Conservation (phyloP, 92 coral and sea anemone genomes). For the Heliopora coerulea region DNA sequence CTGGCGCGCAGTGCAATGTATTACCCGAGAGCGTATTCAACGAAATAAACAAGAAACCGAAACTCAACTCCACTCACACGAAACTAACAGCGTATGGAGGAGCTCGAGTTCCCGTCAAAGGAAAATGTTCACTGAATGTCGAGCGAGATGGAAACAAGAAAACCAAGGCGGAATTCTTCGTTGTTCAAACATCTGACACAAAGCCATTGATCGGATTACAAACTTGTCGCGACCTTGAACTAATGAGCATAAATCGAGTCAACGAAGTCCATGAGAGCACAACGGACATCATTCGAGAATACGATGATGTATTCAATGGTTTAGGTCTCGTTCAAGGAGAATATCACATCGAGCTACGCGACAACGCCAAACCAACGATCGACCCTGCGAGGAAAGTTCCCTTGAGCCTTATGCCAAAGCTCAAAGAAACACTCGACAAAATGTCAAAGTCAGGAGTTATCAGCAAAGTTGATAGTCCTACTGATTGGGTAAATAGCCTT, state of each 20-base stretch:
- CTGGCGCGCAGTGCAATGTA: slow-evolving; percentile 53
- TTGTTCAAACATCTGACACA: slow-evolving; percentile 35
- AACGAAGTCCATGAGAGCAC: slow-evolving; percentile 12
- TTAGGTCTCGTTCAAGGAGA: slow-evolving; percentile 55
- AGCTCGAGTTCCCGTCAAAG: slow-evolving; percentile 15
- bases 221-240: slow-evolving; percentile 30
- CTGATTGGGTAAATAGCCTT: slow-evolving; percentile 66
- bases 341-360: slow-evolving; percentile 48
- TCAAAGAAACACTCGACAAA: slow-evolving; percentile 43
- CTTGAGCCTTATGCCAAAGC: no score
- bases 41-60: slow-evolving; percentile 14
- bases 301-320: slow-evolving; percentile 47
- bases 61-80: slow-evolving; percentile 19
- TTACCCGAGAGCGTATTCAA: slow-evolving; percentile 28
- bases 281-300: slow-evolving; percentile 10
- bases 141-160: no score
- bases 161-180: no score
- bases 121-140: slow-evolving; percentile 3
- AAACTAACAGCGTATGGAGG: slow-evolving; percentile 49
- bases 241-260: slow-evolving; percentile 32
- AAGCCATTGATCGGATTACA: slow-evolving; percentile 46
- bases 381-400: slow-evolving; percentile 57
- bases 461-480: slow-evolving; percentile 47
- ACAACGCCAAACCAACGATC: slow-evolving; percentile 44
- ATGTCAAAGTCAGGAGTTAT: slow-evolving; percentile 42